Evolutionary conservation across 1,140 invertebrate species (phyloP), one percentile per base, ranked within the genome.

Genomic region (Physella acuta): DNA sequence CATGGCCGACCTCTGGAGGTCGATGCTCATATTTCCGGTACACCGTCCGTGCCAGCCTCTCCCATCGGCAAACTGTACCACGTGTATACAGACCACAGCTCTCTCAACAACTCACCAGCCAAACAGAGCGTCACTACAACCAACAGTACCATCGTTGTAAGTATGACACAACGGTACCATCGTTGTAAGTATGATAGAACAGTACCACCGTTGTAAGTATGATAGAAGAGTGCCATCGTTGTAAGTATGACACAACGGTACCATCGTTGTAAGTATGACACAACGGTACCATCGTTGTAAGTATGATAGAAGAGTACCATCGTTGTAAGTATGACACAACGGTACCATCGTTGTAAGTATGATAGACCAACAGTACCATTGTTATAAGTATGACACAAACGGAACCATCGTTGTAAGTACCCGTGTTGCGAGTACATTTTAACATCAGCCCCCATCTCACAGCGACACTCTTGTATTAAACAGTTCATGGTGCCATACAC

Each of bases 281-380:
- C n/a, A n/a, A n/a, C n/a, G n/a, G n/a, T n/a, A n/a, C n/a, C n/a
- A n/a, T n/a, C n/a, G n/a, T n/a, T n/a, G n/a, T n/a, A n/a, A n/a
- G n/a, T n/a, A n/a, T n/a, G n/a, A n/a, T n/a, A n/a, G n/a, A 66
- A 28, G n/a, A 66, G 64, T 26, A 66, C 64, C 31, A 30, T 66
- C 4, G 64, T 66, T 51, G 64, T 66, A 34, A 56, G 64, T 64
- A n/a, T 3, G 24, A 14, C 33, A n/a, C n/a, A n/a, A n/a, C n/a
- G n/a, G n/a, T n/a, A n/a, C n/a, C n/a, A n/a, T n/a, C n/a, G n/a
- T n/a, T n/a, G n/a, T n/a, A n/a, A n/a, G n/a, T n/a, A n/a, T n/a
- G n/a, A n/a, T n/a, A n/a, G n/a, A n/a, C n/a, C n/a, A n/a, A n/a
- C n/a, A n/a, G n/a, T n/a, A n/a, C n/a, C n/a, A n/a, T n/a, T n/a